Evolutionary conservation across 1,140 invertebrate species (phyloP), one percentile per base, ranked within the genome.

Genomic region (Drosophila arawakana): DNA sequence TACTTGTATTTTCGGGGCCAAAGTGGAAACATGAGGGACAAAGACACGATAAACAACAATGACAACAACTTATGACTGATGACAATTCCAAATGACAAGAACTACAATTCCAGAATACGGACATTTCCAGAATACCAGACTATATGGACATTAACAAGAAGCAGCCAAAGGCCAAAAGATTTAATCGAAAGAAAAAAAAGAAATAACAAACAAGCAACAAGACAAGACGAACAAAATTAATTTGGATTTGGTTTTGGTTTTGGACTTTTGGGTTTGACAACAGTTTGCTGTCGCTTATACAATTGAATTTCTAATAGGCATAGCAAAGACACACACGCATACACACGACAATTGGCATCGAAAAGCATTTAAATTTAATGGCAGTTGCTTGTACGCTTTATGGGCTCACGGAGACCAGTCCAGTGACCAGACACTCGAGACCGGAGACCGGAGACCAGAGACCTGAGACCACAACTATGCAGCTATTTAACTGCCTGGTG

Each of bases 311-410:
- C 76, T 88, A 88, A 86, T 88, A 83, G 82, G 73, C 76, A 79
- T 86, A 82, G 47, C 68, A 7, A 21, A 41, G 25, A 46, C 46
- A 62, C 57, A 37, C 10, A 25, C 46, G 30, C 61, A 49, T n/a
- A 63, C 25, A 37, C 21, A 34, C 49, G 34, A 57, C 66, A 78
- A 63, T 66, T 78, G 76, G 68, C 80, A 83, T 86, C 76, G 80
- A 88, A 86, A 88, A 86, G 68, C 83, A 88, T 86, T 86, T 86
- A 88, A 86, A 83, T 83, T 88, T 88, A 88, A 86, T 86, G 83
- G 73, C 73, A 77, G 84, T 72, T 79, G 81, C 60, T 73, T 79
- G 81, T 82, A 83, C 81, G 81, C 69, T 83, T 82, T 83, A 83
- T 83, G 70, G 63, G 52, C 49, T 34, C 57, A 60, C 35, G 10